These are phyloP conservation scores for Brachyhypopomus gauderio DNA, from an alignment of 2,113 vertebrate genomes.

Conservation along the genomic window DNA sequence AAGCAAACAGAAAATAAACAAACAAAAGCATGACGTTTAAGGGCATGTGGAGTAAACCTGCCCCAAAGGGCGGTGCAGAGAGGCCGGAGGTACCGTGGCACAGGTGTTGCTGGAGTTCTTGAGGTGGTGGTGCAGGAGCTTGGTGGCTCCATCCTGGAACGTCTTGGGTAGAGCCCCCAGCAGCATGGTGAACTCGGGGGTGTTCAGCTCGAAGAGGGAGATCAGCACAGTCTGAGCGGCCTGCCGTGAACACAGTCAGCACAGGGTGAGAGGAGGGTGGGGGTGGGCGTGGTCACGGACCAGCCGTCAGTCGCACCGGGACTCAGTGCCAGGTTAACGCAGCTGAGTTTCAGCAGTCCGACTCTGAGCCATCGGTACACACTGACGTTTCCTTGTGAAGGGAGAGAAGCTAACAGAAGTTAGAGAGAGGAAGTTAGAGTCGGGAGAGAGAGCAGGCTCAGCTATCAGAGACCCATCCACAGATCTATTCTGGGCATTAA, in stretches of 20 bases:
- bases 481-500: too few relatives aligned
- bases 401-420: too few relatives aligned
- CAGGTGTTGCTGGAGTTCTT: constrained; percentile 82
- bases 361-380: neutral
- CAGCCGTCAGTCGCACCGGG: too few relatives aligned
- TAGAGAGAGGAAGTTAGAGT: neutral
- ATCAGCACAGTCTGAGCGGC: constrained; percentile 93
- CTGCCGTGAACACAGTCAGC: constrained; percentile 66
- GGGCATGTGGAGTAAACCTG: too few relatives aligned
- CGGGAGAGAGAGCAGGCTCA: neutral
- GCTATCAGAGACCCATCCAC: neutral
- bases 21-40: too few relatives aligned
- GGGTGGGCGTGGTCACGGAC: neutral
- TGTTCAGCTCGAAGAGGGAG: constrained; percentile 93
- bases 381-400: neutral
- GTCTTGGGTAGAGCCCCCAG: constrained; percentile 95
- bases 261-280: neutral
- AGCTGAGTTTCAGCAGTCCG: neutral
- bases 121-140: constrained; percentile 91
- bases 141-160: constrained; percentile 95
- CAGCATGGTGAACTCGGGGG: constrained; percentile 95
- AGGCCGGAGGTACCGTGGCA: constrained; percentile 72
- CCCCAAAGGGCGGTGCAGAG: neutral
- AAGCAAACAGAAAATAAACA: neutral
- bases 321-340: neutral